Evolutionary conservation across 1,140 invertebrate genomes (phyloP).

Genomic region (Neodiprion pinetum): DNA sequence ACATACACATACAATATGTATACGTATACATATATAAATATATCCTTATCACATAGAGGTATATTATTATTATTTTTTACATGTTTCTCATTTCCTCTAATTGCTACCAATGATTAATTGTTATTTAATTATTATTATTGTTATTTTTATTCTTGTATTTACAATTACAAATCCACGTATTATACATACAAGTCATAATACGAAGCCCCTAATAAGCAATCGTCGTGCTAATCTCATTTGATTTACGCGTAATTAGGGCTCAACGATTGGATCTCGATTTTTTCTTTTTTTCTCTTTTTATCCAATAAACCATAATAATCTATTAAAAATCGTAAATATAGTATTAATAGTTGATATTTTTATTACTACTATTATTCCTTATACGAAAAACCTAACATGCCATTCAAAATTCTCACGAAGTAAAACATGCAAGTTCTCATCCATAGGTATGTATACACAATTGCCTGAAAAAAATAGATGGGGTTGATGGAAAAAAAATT

Average conservation of each 20-base stretch:
- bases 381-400: neutral
- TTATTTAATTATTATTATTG: constrained; percentile 24
- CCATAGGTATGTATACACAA: no score
- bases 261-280: constrained; percentile 19
- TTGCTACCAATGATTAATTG: constrained; percentile 44
- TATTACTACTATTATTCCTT: constrained; percentile 14
- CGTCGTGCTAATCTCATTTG: constrained; percentile 18
- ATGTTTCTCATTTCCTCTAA: constrained; percentile 42
- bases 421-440: no score
- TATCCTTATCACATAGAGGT: constrained; percentile 58
- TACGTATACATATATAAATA: constrained; percentile 42
- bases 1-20: no score
- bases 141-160: constrained; percentile 47
- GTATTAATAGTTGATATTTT: neutral
- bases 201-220: constrained; percentile 40
- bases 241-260: constrained; percentile 23
- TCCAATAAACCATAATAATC: neutral
- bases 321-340: no score
- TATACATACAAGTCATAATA: constrained; percentile 52
- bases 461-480: no score
- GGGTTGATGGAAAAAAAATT: no score
- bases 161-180: constrained; percentile 56
- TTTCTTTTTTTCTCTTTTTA: neutral
- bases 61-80: constrained; percentile 41
- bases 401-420: neutral